Percentiles rank a stretch among this genome's conserved stretches.
phyloP scores from a whole-genome alignment of 2,888 invertebrate species.

The Dusona sp. region DNA sequence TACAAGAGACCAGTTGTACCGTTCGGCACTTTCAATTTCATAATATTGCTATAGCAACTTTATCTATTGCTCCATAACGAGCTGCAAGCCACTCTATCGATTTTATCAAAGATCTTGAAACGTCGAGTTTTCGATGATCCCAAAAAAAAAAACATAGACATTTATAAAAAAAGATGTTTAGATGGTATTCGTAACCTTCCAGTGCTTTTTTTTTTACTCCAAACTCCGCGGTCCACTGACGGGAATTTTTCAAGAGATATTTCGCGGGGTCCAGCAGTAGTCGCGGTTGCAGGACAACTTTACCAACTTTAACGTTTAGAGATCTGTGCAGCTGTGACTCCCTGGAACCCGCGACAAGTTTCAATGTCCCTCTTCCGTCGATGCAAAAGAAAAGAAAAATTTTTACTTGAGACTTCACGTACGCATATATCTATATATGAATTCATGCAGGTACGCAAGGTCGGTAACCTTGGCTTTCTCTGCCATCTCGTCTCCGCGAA shows the following conservation, averaged over 20 bases:
- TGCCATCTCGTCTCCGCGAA: constrained; percentile 50
- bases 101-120: background rate
- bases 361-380: constrained; percentile 45
- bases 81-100: background rate
- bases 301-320: constrained; percentile 37
- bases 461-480: constrained; percentile 72
- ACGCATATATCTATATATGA: constrained; percentile 26
- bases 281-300: constrained; percentile 27
- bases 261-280: constrained; percentile 56
- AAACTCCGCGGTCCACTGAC: constrained; percentile 25
- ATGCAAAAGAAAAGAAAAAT: constrained; percentile 54
- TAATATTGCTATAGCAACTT: constrained; percentile 20
- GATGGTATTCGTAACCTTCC: background rate
- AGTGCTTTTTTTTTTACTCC: constrained; percentile 7
- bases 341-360: constrained; percentile 57
- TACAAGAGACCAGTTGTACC: background rate
- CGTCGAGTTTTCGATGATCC: background rate
- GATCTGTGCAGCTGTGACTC: constrained; percentile 60
- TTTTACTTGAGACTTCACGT: constrained; percentile 35
- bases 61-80: background rate
- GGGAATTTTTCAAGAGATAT: constrained; percentile 55
- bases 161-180: background rate
- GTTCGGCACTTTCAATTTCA: constrained; percentile 5
- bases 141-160: background rate
- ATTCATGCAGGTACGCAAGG: constrained; percentile 55